Conservation (phyloP, 2,888 invertebrate species). For the Aphidius colemani region DNA sequence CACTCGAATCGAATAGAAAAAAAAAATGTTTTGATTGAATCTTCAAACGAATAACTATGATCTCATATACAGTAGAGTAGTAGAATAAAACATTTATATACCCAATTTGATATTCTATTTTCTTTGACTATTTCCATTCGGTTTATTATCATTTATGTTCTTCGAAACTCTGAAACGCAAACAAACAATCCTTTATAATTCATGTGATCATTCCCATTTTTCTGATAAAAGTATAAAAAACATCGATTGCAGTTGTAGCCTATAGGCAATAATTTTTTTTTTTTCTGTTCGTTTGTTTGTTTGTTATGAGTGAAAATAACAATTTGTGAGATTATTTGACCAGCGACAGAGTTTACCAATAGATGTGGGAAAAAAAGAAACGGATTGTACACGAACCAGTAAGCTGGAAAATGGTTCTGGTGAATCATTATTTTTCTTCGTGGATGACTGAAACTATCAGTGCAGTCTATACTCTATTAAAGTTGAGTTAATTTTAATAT, state of each 20-base stretch:
- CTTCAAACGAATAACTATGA: too few relatives aligned
- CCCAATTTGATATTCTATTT: too few relatives aligned
- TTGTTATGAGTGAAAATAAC: constrained; percentile 32
- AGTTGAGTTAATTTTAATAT: constrained; percentile 24
- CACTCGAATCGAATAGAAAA: too few relatives aligned
- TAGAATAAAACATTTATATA: too few relatives aligned
- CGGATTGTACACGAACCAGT: constrained; percentile 28
- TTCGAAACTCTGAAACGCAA: too few relatives aligned
- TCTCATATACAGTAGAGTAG: too few relatives aligned
- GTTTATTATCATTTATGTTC: too few relatives aligned
- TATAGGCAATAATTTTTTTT: too few relatives aligned
- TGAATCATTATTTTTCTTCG: constrained; percentile 36
- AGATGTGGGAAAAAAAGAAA: constrained; percentile 9
- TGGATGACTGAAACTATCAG: constrained; percentile 21
- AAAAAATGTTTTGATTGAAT: too few relatives aligned
- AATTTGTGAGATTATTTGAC: constrained; percentile 32
- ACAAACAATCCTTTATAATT: too few relatives aligned
- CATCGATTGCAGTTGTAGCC: not conserved
- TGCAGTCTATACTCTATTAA: constrained; percentile 24
- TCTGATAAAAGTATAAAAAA: not conserved
- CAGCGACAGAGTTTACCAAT: constrained; percentile 3
- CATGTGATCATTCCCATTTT: too few relatives aligned
- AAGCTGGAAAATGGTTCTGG: constrained; percentile 34
- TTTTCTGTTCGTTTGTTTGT: constrained; percentile 21
- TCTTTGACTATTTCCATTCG: too few relatives aligned